Conservation (phyloP, 37 sponge, comb jelly and placozoan genomes). For the Beroe forskalii region DNA sequence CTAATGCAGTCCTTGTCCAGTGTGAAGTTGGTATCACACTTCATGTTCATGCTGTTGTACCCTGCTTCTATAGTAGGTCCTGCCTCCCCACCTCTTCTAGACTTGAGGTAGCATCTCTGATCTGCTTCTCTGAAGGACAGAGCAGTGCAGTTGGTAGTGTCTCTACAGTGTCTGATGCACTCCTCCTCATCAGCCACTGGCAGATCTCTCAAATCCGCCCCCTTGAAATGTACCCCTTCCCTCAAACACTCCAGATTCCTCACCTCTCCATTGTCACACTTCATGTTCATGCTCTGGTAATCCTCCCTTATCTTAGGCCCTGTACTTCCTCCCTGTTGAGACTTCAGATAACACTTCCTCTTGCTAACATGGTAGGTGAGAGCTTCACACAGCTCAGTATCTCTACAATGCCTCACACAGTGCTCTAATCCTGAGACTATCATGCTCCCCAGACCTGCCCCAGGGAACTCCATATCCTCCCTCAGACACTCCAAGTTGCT, state of each 20-base stretch:
- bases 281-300: background rate
- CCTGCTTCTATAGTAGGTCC: constrained; percentile 8
- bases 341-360: background rate
- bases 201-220: background rate
- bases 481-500: background rate
- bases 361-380: background rate
- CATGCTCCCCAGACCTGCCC: background rate
- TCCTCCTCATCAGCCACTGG: background rate
- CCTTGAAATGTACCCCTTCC: background rate
- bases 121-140: background rate
- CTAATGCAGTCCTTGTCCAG: background rate
- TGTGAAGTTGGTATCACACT: background rate
- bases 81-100: background rate
- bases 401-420: background rate
- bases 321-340: background rate
- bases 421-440: background rate
- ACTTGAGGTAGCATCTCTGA: background rate
- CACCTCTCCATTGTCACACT: constrained; percentile 1
- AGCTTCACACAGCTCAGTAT: background rate
- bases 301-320: background rate
- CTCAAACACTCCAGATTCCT: background rate
- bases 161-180: background rate
- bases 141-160: background rate
- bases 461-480: background rate
- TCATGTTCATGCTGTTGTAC: constrained; percentile 1